These are phyloP conservation scores for Halichoeres trimaculatus DNA, from an alignment of 2,113 vertebrate species.

Conservation along the genomic window DNA sequence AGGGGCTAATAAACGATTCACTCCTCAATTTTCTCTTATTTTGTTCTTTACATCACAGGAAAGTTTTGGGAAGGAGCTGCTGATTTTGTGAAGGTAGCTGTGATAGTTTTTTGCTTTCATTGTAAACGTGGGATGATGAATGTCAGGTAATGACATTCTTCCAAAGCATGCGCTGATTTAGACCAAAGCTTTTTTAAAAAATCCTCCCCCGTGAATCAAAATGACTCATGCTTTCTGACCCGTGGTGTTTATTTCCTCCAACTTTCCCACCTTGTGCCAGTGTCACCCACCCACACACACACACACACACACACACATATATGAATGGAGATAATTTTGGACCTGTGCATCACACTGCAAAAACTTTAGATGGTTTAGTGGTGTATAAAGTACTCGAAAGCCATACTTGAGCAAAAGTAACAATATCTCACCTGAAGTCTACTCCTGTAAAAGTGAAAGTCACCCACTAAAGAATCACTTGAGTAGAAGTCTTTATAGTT, in stretches of 20 bases:
- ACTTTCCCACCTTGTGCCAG: constrained; percentile 25
- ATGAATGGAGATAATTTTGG: not conserved
- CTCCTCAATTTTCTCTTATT: not conserved
- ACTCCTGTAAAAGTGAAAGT: no score
- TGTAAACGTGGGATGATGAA: not conserved
- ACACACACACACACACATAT: not conserved
- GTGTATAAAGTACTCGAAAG: no score
- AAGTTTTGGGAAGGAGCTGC: not conserved
- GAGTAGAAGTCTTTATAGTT: no score
- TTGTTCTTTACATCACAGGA: not conserved
- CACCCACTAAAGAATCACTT: no score
- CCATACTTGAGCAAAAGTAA: no score
- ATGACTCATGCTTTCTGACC: constrained; percentile 22
- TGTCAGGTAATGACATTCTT: not conserved
- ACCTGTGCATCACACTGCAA: not conserved
- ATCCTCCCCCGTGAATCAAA: constrained; percentile 29
- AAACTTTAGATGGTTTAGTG: no score
- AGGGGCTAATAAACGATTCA: constrained; percentile 4
- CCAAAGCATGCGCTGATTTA: not conserved
- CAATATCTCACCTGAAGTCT: no score
- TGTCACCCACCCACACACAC: constrained; percentile 30
- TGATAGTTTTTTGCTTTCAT: not conserved
- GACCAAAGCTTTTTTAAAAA: constrained; percentile 5
- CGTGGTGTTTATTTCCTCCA: constrained; percentile 26
- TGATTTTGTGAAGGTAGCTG: not conserved